These are phyloP conservation scores for Lasioglossum pauxillum DNA, from an alignment of 2,888 invertebrate species.

Conservation along the genomic window DNA sequence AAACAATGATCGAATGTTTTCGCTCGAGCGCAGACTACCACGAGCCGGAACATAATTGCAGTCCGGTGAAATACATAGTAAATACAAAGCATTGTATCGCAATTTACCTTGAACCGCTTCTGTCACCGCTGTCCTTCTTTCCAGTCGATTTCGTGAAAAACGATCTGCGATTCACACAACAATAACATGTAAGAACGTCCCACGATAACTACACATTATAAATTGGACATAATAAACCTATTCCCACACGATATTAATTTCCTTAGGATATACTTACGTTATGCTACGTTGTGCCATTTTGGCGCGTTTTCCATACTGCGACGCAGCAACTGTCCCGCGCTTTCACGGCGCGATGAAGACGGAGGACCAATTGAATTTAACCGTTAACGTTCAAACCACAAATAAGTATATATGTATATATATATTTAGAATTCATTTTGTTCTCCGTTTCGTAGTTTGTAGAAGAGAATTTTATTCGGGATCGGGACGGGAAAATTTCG, in stretches of 20 bases:
- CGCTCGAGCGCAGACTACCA: conserved; percentile 34
- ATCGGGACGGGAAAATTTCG: not conserved
- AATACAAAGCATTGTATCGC: conserved; percentile 13
- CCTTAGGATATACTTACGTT: conserved; percentile 72
- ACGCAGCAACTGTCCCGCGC: not conserved
- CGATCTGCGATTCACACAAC: conserved; percentile 78
- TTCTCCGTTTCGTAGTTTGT: not conserved
- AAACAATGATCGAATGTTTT: conserved; percentile 36
- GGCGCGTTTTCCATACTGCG: conserved; percentile 41
- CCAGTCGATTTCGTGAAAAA: conserved; percentile 82
- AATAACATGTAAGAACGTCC: not conserved
- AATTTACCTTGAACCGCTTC: conserved; percentile 74
- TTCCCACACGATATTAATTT: not conserved
- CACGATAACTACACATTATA: not conserved
- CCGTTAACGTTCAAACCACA: not conserved
- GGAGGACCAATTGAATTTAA: not conserved
- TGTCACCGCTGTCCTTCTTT: conserved; percentile 64
- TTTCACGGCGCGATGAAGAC: not conserved
- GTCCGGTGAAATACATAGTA: not conserved
- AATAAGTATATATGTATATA: no score
- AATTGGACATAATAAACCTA: not conserved
- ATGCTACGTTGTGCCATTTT: conserved; percentile 79
- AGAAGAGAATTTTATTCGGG: not conserved
- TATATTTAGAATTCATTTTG: not conserved
- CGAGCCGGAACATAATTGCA: conserved; percentile 64